Conservation (phyloP, 1,140 invertebrate species). For the Diachasma alloeum region DNA sequence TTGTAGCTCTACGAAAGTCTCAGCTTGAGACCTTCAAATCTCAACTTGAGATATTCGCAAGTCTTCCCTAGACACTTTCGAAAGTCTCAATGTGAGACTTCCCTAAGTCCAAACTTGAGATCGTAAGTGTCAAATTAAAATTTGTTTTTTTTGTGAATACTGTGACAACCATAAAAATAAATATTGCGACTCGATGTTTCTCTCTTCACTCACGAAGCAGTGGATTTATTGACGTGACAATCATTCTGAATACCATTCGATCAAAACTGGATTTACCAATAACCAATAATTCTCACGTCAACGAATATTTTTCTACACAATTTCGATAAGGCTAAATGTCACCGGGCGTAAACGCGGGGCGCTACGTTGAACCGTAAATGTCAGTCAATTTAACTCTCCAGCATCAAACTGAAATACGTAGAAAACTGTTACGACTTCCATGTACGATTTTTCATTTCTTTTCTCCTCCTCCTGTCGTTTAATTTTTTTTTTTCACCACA, state of each 20-base stretch:
- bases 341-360: background rate
- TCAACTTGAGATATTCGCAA: no score
- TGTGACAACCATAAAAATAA: no score
- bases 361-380: background rate
- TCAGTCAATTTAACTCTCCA: background rate
- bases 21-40: no score
- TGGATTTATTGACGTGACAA: no score
- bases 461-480: background rate
- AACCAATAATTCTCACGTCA: background rate
- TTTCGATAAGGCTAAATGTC: background rate
- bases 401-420: background rate
- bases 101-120: no score
- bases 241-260: background rate
- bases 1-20: no score
- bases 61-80: no score
- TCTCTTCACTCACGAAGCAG: no score
- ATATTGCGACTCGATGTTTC: no score
- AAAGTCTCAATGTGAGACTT: no score
- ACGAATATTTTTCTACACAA: background rate
- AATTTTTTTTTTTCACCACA: background rate
- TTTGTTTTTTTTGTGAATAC: no score
- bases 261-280: background rate
- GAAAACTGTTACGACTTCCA: slow-evolving; percentile 2
- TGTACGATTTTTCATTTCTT: slow-evolving; percentile 1
- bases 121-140: no score